Conservation (phyloP, 2,888 invertebrate genomes). For the Brachynemurus nebulosus region DNA sequence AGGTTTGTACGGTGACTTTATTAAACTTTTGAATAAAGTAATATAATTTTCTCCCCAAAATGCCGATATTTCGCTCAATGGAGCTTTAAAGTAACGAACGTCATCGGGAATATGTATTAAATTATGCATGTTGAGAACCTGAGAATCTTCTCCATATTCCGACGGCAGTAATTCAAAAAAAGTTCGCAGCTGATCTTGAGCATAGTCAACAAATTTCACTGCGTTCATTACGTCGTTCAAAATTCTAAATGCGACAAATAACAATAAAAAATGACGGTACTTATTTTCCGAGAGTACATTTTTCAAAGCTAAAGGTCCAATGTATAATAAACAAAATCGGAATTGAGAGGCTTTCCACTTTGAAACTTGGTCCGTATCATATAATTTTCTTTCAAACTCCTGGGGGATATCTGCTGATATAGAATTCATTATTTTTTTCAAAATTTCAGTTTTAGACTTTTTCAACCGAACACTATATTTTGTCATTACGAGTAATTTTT, state of each 20-base stretch:
- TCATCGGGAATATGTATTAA: conserved; percentile 17
- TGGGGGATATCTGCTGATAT: conserved; percentile 3
- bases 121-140: conserved; percentile 15
- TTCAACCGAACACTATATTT: conserved; percentile 5
- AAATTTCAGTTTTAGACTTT: background rate
- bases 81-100: conserved; percentile 11
- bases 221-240: conserved; percentile 4
- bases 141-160: conserved; percentile 15
- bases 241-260: conserved; percentile 9
- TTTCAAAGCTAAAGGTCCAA: conserved; percentile 5
- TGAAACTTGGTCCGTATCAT: conserved; percentile 1
- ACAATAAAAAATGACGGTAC: conserved; percentile 8
- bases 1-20: conserved; percentile 11
- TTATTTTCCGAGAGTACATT: conserved; percentile 3
- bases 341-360: conserved; percentile 8
- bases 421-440: conserved; percentile 2
- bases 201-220: conserved; percentile 11
- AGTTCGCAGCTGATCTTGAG: conserved; percentile 11
- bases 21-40: conserved; percentile 15
- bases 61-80: conserved; percentile 14
- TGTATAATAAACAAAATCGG: conserved; percentile 5
- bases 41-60: conserved; percentile 17
- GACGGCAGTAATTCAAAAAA: conserved; percentile 14
- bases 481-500: conserved; percentile 8
- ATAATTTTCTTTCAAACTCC: conserved; percentile 8